phyloP scores from a whole-genome alignment of 2,888 invertebrate genomes.

The Leptopilina syphax region DNA sequence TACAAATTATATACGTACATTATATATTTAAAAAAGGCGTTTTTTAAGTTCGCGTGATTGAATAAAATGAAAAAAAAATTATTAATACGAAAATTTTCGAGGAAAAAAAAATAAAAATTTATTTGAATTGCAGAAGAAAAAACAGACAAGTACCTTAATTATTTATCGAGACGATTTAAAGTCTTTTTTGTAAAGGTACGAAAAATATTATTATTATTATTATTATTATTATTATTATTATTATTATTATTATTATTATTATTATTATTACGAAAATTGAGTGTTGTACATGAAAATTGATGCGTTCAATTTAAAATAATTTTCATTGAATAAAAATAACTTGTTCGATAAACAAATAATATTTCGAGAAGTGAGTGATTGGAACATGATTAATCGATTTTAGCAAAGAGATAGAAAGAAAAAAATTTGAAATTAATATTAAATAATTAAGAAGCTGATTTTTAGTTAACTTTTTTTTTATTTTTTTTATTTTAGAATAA shows the following conservation, averaged over 20 bases:
- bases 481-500: no score
- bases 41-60: no score
- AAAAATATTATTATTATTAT: conserved; percentile 10
- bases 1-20: no score
- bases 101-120: neutral
- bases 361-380: neutral
- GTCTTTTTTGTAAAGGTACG: conserved; percentile 50
- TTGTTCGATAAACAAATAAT: conserved; percentile 52
- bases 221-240: no score
- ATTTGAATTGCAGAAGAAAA: conserved; percentile 15
- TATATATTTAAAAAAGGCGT: no score
- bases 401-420: neutral
- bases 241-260: no score
- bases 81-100: neutral
- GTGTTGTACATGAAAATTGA: conserved; percentile 46
- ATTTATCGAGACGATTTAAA: conserved; percentile 46
- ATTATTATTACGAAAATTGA: conserved; percentile 41
- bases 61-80: neutral
- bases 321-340: conserved; percentile 49
- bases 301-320: conserved; percentile 48
- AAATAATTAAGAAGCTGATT: neutral
- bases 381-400: neutral
- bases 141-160: conserved; percentile 47
- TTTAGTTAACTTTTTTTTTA: neutral
- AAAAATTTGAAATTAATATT: neutral